These are phyloP conservation scores for Kobus ellipsiprymnus DNA, from an alignment of 2,113 vertebrate species.

Conservation along the genomic window DNA sequence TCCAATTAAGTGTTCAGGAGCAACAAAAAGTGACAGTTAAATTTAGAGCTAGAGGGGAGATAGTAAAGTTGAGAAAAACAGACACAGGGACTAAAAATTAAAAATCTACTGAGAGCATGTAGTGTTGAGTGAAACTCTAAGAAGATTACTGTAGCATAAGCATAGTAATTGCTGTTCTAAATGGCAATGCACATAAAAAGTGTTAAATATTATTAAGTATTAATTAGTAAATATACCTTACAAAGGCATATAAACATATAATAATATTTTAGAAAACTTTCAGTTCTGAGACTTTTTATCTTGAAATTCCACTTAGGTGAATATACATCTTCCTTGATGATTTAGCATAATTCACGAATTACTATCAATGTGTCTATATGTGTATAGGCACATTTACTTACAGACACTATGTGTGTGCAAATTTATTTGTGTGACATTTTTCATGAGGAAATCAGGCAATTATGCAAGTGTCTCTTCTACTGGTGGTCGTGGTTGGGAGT, in stretches of 20 bases:
- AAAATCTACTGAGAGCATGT: background rate
- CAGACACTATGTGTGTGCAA: background rate
- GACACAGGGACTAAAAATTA: background rate
- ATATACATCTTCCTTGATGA: background rate
- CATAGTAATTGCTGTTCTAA: background rate
- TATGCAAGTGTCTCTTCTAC: background rate
- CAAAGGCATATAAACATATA: background rate
- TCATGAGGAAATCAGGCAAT: background rate
- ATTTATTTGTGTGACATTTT: background rate
- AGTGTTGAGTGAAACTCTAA: background rate
- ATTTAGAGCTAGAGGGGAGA: background rate
- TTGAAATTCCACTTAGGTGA: background rate
- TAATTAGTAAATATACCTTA: background rate
- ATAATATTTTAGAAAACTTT: background rate
- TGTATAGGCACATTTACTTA: background rate
- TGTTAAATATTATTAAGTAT: background rate
- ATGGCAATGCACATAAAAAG: background rate
- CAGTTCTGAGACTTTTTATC: background rate
- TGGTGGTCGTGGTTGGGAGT: background rate
- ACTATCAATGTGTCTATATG: background rate
- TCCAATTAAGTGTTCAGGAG: background rate
- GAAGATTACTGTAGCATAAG: background rate
- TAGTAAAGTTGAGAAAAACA: constrained; percentile 4
- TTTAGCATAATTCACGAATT: background rate
- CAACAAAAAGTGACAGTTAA: background rate